A percentile compares a stretch with the other conserved stretches of the same genome.
Conservation (phyloP, 2,797 vertebrate genomes). For the Pempheris klunzingeri region DNA sequence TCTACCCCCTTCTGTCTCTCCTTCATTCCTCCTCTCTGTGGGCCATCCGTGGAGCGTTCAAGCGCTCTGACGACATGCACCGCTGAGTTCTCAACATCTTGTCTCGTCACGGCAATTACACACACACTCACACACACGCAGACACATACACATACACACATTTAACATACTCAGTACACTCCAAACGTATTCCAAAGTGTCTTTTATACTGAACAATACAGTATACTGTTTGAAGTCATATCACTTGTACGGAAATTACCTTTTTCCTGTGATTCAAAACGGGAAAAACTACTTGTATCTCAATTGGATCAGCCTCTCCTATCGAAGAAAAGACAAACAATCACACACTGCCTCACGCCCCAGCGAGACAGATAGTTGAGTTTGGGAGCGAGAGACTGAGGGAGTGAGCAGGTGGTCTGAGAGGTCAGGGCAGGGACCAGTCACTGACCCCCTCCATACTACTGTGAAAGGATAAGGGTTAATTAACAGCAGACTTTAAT, state of each 20-base stretch:
- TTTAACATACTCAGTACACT: constrained; percentile 68
- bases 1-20: constrained; percentile 80
- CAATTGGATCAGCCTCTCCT: constrained; percentile 19
- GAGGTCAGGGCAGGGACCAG: constrained; percentile 68
- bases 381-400: constrained; percentile 38
- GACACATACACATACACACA: constrained; percentile 31
- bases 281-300: constrained; percentile 25
- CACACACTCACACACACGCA: constrained; percentile 56
- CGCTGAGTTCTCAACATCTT: constrained; percentile 87
- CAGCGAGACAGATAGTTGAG: constrained; percentile 18
- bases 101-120: constrained; percentile 90
- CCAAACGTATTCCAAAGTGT: constrained; percentile 34
- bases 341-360: background rate
- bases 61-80: constrained; percentile 83
- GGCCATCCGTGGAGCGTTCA: constrained; percentile 85
- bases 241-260: background rate
- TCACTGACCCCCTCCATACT: constrained; percentile 67
- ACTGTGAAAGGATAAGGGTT: constrained; percentile 78
- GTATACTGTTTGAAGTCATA: constrained; percentile 20
- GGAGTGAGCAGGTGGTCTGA: constrained; percentile 71
- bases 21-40: constrained; percentile 82
- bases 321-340: constrained; percentile 34
- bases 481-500: constrained; percentile 85
- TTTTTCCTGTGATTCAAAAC: constrained; percentile 22
- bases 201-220: constrained; percentile 46